Conservation (phyloP, 2,113 vertebrate genomes). For the Piaya cayana region DNA sequence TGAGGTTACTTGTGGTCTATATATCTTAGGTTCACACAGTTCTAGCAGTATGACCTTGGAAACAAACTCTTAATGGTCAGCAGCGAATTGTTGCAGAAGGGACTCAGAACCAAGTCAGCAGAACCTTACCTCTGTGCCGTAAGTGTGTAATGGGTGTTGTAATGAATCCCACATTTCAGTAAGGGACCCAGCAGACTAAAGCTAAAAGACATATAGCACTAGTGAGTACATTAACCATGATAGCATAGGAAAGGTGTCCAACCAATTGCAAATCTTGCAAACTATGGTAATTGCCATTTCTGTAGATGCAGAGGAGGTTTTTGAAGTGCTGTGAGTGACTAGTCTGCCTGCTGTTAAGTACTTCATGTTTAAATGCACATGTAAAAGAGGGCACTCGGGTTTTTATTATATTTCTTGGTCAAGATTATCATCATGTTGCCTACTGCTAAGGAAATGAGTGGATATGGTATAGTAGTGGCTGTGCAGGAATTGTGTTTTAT, state of each 20-base stretch:
- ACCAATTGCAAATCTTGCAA: neutral
- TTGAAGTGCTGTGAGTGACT: neutral
- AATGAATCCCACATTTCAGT: neutral
- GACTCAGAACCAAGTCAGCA: neutral
- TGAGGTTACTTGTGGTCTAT: neutral
- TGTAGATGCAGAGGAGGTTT: neutral
- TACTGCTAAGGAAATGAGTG: neutral
- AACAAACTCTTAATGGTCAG: neutral
- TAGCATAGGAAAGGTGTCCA: neutral
- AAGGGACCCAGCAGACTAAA: neutral
- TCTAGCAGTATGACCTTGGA: neutral
- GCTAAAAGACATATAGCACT: neutral
- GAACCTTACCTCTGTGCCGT: accelerated
- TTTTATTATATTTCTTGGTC: neutral
- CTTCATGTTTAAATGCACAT: neutral
- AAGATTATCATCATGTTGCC: neutral
- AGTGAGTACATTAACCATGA: neutral
- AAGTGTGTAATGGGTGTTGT: neutral
- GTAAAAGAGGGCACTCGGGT: accelerated
- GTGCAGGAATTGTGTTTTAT: neutral
- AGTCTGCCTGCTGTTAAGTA: neutral
- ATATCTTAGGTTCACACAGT: neutral
- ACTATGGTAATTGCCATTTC: neutral
- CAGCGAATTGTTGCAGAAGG: neutral
- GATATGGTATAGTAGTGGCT: neutral